Conservation (phyloP, 1,140 invertebrate genomes). For the Melipona quadrifasciata region DNA sequence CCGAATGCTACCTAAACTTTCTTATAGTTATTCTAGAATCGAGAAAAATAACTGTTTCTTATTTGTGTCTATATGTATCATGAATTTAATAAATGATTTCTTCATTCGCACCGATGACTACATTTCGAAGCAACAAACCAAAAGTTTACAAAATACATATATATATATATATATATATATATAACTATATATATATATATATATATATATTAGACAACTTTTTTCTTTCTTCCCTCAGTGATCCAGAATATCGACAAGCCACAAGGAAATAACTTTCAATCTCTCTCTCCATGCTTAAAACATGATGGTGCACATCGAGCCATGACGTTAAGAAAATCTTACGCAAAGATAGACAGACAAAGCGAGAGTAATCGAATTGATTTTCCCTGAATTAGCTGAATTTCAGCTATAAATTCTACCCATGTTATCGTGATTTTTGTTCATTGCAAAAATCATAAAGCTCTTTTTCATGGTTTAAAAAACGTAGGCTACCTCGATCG, state of each 20-base stretch:
- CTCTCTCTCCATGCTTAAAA: background rate
- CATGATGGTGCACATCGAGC: background rate
- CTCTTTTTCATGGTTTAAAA: slow-evolving; percentile 12
- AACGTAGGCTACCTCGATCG: background rate
- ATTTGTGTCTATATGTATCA: background rate
- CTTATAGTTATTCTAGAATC: background rate
- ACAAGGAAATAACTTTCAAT: background rate
- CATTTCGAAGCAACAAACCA: background rate
- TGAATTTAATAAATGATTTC: background rate
- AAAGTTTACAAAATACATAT: background rate
- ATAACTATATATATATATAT: too few relatives aligned
- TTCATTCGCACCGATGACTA: background rate
- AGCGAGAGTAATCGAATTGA: background rate
- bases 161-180: too few relatives aligned
- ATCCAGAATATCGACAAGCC: background rate
- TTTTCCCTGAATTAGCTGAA: background rate
- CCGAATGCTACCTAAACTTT: background rate
- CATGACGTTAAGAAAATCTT: background rate
- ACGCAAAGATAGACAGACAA: slow-evolving; percentile 1
- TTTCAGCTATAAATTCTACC: background rate
- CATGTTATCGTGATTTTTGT: background rate
- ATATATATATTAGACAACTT: too few relatives aligned
- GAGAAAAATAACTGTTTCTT: background rate
- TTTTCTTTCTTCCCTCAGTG: background rate
- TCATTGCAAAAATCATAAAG: background rate